Evolutionary conservation across 2,888 invertebrate species (phyloP).

Genomic region (Tortricodes alternella): DNA sequence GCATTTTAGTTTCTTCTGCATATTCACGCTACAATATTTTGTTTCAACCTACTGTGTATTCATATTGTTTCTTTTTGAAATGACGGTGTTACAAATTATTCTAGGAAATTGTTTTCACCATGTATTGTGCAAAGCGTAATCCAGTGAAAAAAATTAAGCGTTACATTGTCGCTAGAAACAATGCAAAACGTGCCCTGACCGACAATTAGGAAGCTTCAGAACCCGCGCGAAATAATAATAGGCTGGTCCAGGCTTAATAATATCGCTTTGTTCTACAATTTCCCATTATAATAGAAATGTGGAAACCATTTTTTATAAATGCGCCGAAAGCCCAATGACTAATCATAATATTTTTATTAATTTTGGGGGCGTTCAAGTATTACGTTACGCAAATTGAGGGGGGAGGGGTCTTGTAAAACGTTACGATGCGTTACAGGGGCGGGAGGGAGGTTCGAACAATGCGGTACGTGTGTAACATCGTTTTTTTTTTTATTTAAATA

Average conservation of each 20-base stretch:
- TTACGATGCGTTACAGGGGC: too few relatives aligned
- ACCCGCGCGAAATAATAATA: constrained; percentile 2
- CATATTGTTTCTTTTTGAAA: too few relatives aligned
- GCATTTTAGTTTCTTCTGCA: background rate
- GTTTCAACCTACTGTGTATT: too few relatives aligned
- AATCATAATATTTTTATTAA: too few relatives aligned
- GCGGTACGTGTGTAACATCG: too few relatives aligned
- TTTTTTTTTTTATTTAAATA: too few relatives aligned
- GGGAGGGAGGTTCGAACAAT: too few relatives aligned
- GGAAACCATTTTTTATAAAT: constrained; percentile 7
- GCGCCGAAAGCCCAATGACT: background rate
- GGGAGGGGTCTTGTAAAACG: too few relatives aligned
- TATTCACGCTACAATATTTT: too few relatives aligned
- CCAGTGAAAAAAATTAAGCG: constrained; percentile 16
- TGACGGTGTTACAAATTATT: background rate
- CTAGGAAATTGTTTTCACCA: constrained; percentile 5
- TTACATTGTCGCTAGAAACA: constrained; percentile 19
- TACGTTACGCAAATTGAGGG: too few relatives aligned
- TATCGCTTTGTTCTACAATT: constrained; percentile 8
- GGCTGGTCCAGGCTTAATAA: constrained; percentile 8
- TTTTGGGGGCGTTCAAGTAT: too few relatives aligned
- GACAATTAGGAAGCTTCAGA: constrained; percentile 7
- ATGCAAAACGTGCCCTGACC: constrained; percentile 22
- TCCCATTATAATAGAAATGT: constrained; percentile 12
- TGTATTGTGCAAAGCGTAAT: constrained; percentile 5